Evolutionary conservation across 2,888 invertebrate species (phyloP), one percentile per base, ranked within the genome.

Genomic region (Smittia aterrima): DNA sequence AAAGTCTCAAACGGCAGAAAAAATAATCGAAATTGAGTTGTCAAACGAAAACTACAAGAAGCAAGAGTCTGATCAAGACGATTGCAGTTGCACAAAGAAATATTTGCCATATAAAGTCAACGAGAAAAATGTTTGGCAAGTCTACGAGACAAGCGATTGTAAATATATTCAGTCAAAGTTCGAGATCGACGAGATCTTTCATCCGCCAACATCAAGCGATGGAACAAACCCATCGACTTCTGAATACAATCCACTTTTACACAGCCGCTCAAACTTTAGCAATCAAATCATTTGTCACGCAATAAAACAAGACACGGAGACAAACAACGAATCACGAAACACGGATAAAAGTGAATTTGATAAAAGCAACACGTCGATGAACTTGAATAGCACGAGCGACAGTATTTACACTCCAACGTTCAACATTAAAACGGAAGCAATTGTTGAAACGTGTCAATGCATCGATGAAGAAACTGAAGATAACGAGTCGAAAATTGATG

Each of bases 71-170:
- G 58, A 70, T 24, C 53, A 40, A 9, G 72, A 66, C 25, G 47
- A 64, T 13, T 74, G 74, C 47, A 66, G 66, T 74, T 74, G 74
- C 47, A 74, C 47, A 11, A 74, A 74, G 38, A 74, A 74, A 27
- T 66, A 64, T 41, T 27, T 74, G 24, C 74, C 74, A 27, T 74
- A 74, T n/a, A 40, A 47, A 66, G 41, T 74, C n/a, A 74, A 74
- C 24, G 74, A 74, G 74, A 64, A 66, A 20, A 74, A 74, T 47
- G 74, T 74, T 25, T 74, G 74, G 74, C 74, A 74, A n/a, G 66
- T 74, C 3, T 74, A 74, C 64, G 74, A 74, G 41, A 74, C 74
- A 1, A 74, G 74, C 25, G 74, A 74, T 16, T 74, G 74, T 20
- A 74, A 74, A 47, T 74, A 66, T 32, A 74, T 66, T 20, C 74